Conservation (phyloP, 2,113 vertebrate species). For the Cryptomyrus ogoouensis region DNA sequence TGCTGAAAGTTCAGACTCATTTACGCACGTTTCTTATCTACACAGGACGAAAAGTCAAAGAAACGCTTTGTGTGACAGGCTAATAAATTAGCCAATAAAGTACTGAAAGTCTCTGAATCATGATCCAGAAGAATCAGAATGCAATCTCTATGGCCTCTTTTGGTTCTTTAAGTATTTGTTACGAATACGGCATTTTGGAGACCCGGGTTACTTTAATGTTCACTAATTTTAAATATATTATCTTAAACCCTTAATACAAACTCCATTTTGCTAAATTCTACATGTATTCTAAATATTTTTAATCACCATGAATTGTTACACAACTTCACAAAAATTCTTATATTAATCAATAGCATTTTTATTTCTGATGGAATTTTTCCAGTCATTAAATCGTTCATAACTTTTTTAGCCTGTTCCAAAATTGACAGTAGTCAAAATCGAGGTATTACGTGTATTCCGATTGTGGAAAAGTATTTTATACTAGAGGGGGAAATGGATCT, state of each 20-base stretch:
- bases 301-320: not conserved
- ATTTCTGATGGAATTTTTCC: not conserved
- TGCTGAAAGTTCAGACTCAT: constrained; percentile 39
- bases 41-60: not conserved
- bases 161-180: not conserved
- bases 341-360: not conserved
- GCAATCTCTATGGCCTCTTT: not conserved
- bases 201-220: not conserved
- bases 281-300: not conserved
- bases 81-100: not conserved
- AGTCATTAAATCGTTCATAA: not conserved
- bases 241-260: not conserved
- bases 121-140: not conserved
- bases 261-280: not conserved
- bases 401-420: not conserved
- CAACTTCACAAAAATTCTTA: not conserved
- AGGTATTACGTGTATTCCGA: not conserved
- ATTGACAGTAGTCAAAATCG: not conserved
- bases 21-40: not conserved
- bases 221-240: not conserved
- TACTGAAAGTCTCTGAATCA: not conserved
- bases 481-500: not conserved
- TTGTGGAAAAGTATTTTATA: not conserved
- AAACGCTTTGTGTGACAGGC: not conserved
- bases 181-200: not conserved